Evolutionary conservation across 2,797 vertebrate species (phyloP), one percentile per base, ranked within the genome.

Genomic region (Brachyalestes nurse): DNA sequence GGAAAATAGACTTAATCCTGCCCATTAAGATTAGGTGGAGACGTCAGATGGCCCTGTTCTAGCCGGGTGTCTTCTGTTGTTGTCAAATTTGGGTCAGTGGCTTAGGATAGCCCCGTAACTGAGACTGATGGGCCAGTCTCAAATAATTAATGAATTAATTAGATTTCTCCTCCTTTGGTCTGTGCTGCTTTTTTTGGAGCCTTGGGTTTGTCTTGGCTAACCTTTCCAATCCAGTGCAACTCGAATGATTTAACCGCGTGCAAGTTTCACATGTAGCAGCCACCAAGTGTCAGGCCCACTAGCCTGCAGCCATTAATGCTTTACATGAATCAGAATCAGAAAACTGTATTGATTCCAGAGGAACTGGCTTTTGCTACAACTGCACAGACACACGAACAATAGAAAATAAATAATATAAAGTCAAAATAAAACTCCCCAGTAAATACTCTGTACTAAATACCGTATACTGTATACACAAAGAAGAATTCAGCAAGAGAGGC

Each of bases 1-100:
- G 88, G 88, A 89, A 91, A 93, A 89, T 90, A 90, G 88, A 86
- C 88, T 85, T 93, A 93, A 94, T 94, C 92, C 93, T 82, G 80
- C 85, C 87, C 88, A 89, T 91, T 92, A 90, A 93, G 91, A 93
- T 93, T 92, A 92, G 89, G 84, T 86, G 84, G 87, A 93, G 92
- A 92, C 88, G 90, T 94, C 92, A 92, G 92, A 92, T 93, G 92
- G 91, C 86, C 89, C 87, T 82, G 84, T 87, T 88, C 86, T 89
- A 88, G 91, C 89, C 89, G 89, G 88, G 90, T 91, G 90, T 88
- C 90, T 88, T 93, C 90, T 92, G 90, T 92, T 89, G 84, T 90
- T 85, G 83, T 90, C 89, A 90, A 88, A 94, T 93, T 89, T 90
- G 89, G 94, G 93, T 93, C 92, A 93, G 8, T 87, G 80, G 87